Evolutionary conservation across 1,140 invertebrate species (phyloP).

Genomic region (Cryptotermes secundus): DNA sequence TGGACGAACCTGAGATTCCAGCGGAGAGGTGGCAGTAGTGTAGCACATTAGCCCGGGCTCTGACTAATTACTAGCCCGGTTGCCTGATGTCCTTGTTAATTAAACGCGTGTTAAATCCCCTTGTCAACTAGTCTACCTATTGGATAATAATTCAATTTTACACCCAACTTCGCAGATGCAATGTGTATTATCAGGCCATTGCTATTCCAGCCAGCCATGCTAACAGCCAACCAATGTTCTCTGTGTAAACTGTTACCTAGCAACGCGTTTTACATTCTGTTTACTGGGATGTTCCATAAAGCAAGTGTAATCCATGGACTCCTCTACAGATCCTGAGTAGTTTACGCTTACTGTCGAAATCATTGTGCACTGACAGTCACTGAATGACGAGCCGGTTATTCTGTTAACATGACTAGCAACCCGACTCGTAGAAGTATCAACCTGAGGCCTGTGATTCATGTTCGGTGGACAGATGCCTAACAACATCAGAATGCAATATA

Average conservation of each 20-base stretch:
- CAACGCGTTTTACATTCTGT: background rate
- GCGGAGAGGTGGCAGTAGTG: background rate
- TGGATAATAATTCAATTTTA: constrained; percentile 35
- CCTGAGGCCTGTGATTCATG: no score
- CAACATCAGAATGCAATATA: no score
- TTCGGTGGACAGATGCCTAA: no score
- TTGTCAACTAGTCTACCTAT: constrained; percentile 28
- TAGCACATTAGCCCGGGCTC: constrained; percentile 18
- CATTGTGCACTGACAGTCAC: background rate
- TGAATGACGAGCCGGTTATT: background rate
- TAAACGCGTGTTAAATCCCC: constrained; percentile 34
- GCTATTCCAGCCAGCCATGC: background rate
- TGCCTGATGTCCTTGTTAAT: constrained; percentile 34
- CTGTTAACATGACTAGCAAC: no score
- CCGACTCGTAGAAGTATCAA: no score
- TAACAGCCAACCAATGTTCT: background rate
- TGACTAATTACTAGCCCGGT: constrained; percentile 8
- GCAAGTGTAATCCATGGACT: background rate
- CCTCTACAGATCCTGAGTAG: background rate
- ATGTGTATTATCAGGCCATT: constrained; percentile 4
- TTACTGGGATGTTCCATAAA: constrained; percentile 14
- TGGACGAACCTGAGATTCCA: background rate
- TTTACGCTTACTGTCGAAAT: background rate
- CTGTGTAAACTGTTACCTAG: background rate
- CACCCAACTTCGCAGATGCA: constrained; percentile 23